A percentile compares a stretch with the other conserved stretches of the same genome.
These are phyloP conservation scores for Nemopilema nomurai DNA, from an alignment of 30 jellyfish, hydroid and myxozoan genomes.

Conservation along the genomic window DNA sequence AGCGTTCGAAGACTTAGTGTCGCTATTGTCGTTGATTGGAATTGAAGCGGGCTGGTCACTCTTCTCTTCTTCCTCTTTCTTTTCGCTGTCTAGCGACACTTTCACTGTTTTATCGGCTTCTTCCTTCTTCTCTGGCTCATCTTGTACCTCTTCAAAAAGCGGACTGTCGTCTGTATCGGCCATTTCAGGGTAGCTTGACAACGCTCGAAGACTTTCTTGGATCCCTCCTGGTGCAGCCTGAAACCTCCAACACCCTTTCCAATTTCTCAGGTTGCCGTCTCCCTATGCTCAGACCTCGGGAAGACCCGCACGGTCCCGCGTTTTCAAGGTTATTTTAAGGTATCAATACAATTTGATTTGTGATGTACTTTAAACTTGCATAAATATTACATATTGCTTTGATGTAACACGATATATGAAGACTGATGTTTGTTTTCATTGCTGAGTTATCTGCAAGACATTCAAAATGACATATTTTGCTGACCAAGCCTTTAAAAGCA, in stretches of 20 bases:
- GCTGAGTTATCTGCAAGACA: too few species aligned
- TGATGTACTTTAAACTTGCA: too few species aligned
- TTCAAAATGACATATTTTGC: too few species aligned
- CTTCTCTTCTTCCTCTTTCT: slow-evolving; percentile 25
- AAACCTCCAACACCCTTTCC: background rate
- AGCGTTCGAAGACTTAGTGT: background rate
- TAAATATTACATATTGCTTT: too few species aligned
- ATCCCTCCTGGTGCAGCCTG: background rate
- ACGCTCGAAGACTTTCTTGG: background rate
- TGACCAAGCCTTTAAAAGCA: too few species aligned
- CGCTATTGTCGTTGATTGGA: slow-evolving; percentile 29
- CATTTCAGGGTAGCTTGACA: background rate
- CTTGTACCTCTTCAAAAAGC: slow-evolving; percentile 50
- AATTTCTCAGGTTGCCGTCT: background rate
- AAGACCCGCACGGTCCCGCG: background rate
- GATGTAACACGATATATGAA: too few species aligned
- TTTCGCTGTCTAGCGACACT: background rate
- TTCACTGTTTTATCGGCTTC: slow-evolving; percentile 4
- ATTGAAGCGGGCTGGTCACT: slow-evolving; percentile 60
- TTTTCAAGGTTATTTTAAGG: too few species aligned
- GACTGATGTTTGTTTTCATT: too few species aligned
- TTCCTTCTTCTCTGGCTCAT: slow-evolving; percentile 8
- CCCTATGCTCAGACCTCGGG: background rate
- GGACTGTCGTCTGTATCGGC: slow-evolving; percentile 64
- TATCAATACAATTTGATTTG: too few species aligned